Percentiles rank a stretch among this genome's conserved stretches.
Evolutionary conservation across 2,888 invertebrate genomes (phyloP).

Genomic region (Rhingia campestris): DNA sequence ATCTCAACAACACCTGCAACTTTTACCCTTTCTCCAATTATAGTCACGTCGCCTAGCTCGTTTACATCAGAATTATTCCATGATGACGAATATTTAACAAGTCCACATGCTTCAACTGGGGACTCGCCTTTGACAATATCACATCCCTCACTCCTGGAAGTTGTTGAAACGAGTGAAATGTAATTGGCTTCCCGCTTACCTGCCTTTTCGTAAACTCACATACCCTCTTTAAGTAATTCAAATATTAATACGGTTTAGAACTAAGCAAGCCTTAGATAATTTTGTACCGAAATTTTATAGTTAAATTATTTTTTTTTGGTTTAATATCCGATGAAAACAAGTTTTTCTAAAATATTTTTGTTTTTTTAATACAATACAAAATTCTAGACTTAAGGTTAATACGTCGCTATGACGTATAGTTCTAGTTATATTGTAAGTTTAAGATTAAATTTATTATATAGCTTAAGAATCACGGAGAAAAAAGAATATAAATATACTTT

Average conservation of each 20-base stretch:
- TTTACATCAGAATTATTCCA: constrained; percentile 74
- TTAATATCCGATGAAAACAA: constrained; percentile 33
- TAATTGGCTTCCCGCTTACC: constrained; percentile 51
- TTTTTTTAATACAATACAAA: constrained; percentile 54
- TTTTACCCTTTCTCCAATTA: constrained; percentile 76
- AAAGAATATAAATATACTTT: constrained; percentile 59
- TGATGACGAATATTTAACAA: constrained; percentile 65
- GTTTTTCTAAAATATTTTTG: constrained; percentile 27
- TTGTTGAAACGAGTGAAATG: constrained; percentile 63
- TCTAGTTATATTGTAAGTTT: constrained; percentile 38
- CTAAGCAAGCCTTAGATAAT: constrained; percentile 63
- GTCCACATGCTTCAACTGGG: constrained; percentile 27
- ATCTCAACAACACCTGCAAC: constrained; percentile 69
- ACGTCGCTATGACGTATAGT: constrained; percentile 43
- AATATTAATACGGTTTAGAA: constrained; percentile 25
- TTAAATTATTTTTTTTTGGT: constrained; percentile 55
- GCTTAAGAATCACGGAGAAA: constrained; percentile 25
- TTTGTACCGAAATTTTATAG: constrained; percentile 68
- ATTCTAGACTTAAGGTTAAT: constrained; percentile 40
- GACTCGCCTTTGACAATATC: constrained; percentile 61
- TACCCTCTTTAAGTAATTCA: constrained; percentile 44
- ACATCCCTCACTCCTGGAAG: constrained; percentile 60
- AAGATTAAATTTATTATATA: constrained; percentile 44
- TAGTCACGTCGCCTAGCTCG: constrained; percentile 79
- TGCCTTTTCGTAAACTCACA: constrained; percentile 39